phyloP scores from a whole-genome alignment of 2,113 vertebrate species.

The Polypterus senegalus region DNA sequence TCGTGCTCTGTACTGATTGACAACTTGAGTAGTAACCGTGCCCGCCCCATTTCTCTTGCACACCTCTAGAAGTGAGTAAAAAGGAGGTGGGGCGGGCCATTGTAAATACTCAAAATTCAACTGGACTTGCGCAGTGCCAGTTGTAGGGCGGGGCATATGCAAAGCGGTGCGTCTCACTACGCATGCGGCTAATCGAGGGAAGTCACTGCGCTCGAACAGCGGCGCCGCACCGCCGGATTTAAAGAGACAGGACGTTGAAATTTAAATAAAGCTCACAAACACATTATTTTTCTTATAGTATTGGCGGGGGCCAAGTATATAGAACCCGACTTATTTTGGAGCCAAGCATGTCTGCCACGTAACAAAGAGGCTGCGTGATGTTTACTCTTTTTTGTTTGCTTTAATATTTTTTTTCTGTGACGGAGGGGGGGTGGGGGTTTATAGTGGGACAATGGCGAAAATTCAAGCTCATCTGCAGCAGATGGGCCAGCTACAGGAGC shows the following conservation, averaged over 20 bases:
- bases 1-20: no score
- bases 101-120: no score
- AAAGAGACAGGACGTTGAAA: slow-evolving; percentile 57
- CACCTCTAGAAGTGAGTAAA: no score
- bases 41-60: no score
- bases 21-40: no score
- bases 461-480: slow-evolving; percentile 63
- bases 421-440: slow-evolving; percentile 41
- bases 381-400: slow-evolving; percentile 31
- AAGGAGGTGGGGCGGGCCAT: no score
- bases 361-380: slow-evolving; percentile 34
- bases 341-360: slow-evolving; percentile 30
- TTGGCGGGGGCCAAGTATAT: neutral
- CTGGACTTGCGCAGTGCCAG: no score
- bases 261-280: neutral
- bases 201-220: no score
- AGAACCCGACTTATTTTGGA: slow-evolving; percentile 1
- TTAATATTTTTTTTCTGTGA: slow-evolving; percentile 14
- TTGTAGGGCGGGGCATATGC: no score
- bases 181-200: no score
- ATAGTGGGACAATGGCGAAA: slow-evolving; percentile 62
- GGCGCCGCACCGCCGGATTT: slow-evolving; percentile 49
- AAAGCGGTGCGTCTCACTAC: no score
- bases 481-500: slow-evolving; percentile 59
- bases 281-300: slow-evolving; percentile 22